Conservation (phyloP, 2,888 invertebrate species). For the Microctonus brassicae region DNA sequence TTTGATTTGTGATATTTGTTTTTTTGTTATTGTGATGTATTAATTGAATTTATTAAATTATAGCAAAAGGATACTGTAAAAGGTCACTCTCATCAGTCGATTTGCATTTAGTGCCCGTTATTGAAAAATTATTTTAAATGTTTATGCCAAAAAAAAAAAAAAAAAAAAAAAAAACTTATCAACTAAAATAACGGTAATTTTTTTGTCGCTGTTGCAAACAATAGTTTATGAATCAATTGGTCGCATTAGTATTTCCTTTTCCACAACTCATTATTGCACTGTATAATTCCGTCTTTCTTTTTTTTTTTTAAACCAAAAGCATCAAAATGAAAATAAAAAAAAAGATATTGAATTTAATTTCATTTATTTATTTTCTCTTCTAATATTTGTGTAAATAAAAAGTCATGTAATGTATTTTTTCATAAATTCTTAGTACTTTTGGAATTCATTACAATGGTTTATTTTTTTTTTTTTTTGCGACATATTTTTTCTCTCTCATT, state of each 20-base stretch:
- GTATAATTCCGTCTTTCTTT: constrained; percentile 6
- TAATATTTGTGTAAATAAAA: too few species aligned
- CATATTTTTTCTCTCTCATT: too few species aligned
- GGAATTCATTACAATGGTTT: too few species aligned
- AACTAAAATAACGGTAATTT: background rate
- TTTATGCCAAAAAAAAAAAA: background rate
- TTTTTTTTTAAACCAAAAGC: constrained; percentile 29
- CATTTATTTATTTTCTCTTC: too few species aligned
- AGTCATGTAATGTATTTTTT: too few species aligned
- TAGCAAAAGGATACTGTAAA: background rate
- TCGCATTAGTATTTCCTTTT: background rate
- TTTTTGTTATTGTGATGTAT: background rate
- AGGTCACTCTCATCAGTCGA: background rate
- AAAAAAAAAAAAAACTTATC: background rate
- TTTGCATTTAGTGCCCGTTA: background rate
- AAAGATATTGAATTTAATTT: too few species aligned
- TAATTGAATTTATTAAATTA: background rate
- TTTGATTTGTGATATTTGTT: too few species aligned
- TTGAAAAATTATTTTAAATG: background rate
- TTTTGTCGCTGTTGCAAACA: background rate
- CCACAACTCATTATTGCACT: background rate
- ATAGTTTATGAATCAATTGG: background rate
- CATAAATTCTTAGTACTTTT: too few species aligned
- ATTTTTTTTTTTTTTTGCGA: background rate
- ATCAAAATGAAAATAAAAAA: constrained; percentile 24